Evolutionary conservation across 2,113 vertebrate species (phyloP), one percentile per base, ranked within the genome.

Genomic region (Petroica traversi): DNA sequence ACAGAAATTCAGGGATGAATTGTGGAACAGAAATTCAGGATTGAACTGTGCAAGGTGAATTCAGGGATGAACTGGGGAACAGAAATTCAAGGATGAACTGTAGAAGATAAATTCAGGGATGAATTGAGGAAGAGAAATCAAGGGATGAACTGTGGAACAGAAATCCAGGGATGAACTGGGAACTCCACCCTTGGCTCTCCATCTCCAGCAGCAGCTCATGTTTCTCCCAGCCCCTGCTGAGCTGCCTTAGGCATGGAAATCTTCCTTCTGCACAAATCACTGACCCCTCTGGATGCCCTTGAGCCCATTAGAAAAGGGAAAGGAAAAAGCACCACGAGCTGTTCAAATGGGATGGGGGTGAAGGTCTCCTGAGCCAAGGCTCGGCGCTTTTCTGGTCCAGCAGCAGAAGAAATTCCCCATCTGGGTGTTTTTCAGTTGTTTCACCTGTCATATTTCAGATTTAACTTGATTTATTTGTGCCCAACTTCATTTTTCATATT

Each of bases 311-410:
- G 1, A 31, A 28, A 14, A 12, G 31, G 59, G 28, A 23, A 45
- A n/a, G 4, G 15, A 6, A 49, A 36, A 54, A 43, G 3, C 22
- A 4, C 24, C 40, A 9, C 5, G 0, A 12, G 7, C 31, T 87
- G 4, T 46, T 92, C 36, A 20, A 14, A 33, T 2, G 28, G 62
- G 25, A 23, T 8, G 11, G 57, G 34, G 52, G 58, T 16, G 16
- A 69, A 76, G 40, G 34, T 48, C 41, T 16, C 23, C 26, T 8
- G 2, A 26, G 69, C 12, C 15, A 40, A 61, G 62, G 9, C 22
- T 81, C 9, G 1, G 10, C 33, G n/a, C 3, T 23, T 33, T 25
- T 48, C n/a, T 11, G 8, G 13, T 25, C n/a, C 48, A 0, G 23
- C 40, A 43, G 52, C n/a, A 55, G 52, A 57, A 80, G 26, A 59